Base-by-base conservation (phyloP, 2,888 invertebrate species). In the Cheilosia vulpina region DNA sequence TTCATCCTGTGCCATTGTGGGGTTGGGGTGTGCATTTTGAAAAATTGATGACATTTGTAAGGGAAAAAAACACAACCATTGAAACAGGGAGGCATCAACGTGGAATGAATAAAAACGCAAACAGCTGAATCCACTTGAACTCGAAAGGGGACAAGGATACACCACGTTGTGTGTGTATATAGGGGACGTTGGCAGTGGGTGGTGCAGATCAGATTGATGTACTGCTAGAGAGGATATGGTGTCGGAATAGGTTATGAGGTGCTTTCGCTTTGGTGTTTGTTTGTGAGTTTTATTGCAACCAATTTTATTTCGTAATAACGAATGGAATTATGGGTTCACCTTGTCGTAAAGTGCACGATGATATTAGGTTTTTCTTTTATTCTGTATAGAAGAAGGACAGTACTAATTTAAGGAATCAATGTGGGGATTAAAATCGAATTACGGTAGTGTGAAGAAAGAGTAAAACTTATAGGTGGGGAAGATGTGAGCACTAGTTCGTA, bases 141-240 rank as follows among this genome's bases (percentile, higher is more conserved):
- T 71, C 17, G 27, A 60, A 71, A 38, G 58, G 60, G 58, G 38
- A 27, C 71, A 71, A 71, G 71, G 71, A 47, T 57, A 69, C 2
- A 9, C 17, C 6, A 9, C 6, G 3, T 9, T 19, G 45, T 45
- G 7, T 38, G n/a, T 24, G 6, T n/a, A 15, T 21, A 6, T 5
- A 19, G 5, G 57, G 21, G 21, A n/a, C 43, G 43, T 15, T 13
- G 43, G 13, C n/a, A 2, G 45, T 45, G 47, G 4, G 45, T 13
- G 43, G 43, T n/a, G 47, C 19, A 45, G n/a, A 21, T 58, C 2
- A 45, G 69, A 71, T 71, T 47, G 24, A 58, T 69, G 9, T 11
- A 31, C 27, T 57, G 31, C 17, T 13, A 13, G 11, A n/a, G 17
- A 17, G 57, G 17, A n/a, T 45, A 45, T 21, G 47, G 15, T 24